These are phyloP conservation scores for Drosophila nikananu DNA, from an alignment of 1,140 invertebrate genomes.

Conservation along the genomic window DNA sequence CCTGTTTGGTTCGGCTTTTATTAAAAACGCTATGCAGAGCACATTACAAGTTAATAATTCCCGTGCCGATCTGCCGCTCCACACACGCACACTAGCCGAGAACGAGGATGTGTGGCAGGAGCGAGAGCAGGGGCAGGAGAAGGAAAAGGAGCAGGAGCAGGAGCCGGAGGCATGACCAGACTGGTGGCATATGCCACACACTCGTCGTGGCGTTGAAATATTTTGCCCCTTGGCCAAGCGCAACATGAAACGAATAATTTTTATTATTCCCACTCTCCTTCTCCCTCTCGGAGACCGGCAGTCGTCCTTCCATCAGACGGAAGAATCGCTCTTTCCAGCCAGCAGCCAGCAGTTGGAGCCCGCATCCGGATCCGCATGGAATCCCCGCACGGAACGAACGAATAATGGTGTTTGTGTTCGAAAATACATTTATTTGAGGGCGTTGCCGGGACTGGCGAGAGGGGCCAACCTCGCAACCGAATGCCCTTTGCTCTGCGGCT, in stretches of 20 bases:
- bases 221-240: slow-evolving; percentile 65
- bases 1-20: slow-evolving; percentile 73
- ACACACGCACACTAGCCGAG: slow-evolving; percentile 15
- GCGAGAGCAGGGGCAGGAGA: neutral
- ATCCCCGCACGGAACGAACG: slow-evolving; percentile 49
- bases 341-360: slow-evolving; percentile 15
- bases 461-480: neutral
- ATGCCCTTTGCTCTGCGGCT: slow-evolving; percentile 72
- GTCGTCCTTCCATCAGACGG: slow-evolving; percentile 31
- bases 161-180: slow-evolving; percentile 35
- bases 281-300: slow-evolving; percentile 13
- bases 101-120: neutral
- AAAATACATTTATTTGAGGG: slow-evolving; percentile 81
- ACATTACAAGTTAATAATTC: slow-evolving; percentile 84
- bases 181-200: slow-evolving; percentile 74
- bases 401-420: slow-evolving; percentile 81
- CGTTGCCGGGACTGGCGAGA: slow-evolving; percentile 40
- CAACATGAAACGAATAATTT: slow-evolving; percentile 82
- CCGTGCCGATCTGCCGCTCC: slow-evolving; percentile 60
- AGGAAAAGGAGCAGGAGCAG: neutral
- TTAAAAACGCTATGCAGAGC: slow-evolving; percentile 84
- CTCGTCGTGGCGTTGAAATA: slow-evolving; percentile 62
- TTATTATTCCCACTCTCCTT: slow-evolving; percentile 61
- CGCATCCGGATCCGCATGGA: slow-evolving; percentile 37
- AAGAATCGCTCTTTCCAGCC: slow-evolving; percentile 17